Percentiles rank a stretch among this genome's conserved stretches.
phyloP scores from a whole-genome alignment of 2,888 invertebrate genomes.

The Neoaliturus tenellus region DNA sequence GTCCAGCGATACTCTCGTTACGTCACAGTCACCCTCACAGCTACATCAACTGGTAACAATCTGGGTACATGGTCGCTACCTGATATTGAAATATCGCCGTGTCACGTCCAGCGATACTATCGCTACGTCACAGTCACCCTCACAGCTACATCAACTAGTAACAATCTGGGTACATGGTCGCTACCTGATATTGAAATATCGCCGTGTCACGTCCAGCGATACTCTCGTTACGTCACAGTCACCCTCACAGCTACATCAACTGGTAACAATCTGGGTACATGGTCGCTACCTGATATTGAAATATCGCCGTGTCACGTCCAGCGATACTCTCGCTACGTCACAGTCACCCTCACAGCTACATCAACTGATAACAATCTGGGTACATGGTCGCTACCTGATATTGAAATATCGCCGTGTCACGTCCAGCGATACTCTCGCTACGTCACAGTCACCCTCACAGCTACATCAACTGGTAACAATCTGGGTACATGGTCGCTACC shows the following conservation, averaged over 20 bases:
- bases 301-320: conserved; percentile 5
- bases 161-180: neutral
- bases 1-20: conserved; percentile 2
- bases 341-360: too few relatives aligned
- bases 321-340: neutral
- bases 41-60: neutral
- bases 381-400: too few relatives aligned
- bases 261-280: neutral
- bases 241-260: neutral
- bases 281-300: neutral
- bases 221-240: neutral
- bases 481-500: too few relatives aligned
- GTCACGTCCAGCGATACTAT: conserved; percentile 1
- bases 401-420: too few relatives aligned
- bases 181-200: neutral
- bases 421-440: too few relatives aligned
- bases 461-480: too few relatives aligned
- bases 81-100: neutral
- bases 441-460: too few relatives aligned
- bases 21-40: neutral
- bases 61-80: neutral
- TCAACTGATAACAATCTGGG: too few relatives aligned
- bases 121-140: neutral
- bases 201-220: conserved; percentile 4
- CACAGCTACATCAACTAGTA: neutral